Percentiles rank a stretch among this genome's conserved stretches.
These are phyloP conservation scores for Nyleta sp. DNA, from an alignment of 2,888 invertebrate species.

Conservation along the genomic window DNA sequence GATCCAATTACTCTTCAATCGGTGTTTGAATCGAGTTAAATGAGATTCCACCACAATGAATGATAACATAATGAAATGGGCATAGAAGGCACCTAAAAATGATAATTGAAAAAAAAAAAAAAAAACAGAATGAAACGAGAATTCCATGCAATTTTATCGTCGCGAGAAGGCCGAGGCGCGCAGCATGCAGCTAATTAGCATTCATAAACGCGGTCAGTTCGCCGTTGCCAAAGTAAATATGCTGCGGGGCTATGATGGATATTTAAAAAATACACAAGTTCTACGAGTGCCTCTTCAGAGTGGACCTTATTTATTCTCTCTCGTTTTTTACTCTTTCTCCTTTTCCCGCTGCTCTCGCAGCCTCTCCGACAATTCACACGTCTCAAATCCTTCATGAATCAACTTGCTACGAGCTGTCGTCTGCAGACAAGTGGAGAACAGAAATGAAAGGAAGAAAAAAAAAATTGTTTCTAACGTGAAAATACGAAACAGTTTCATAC, in stretches of 20 bases:
- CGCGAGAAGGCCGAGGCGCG: conserved; percentile 49
- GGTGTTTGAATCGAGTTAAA: no score
- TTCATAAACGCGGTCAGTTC: conserved; percentile 73
- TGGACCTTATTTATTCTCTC: conserved; percentile 67
- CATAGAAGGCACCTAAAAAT: neutral
- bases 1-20: no score
- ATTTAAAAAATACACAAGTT: conserved; percentile 67
- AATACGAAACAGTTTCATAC: conserved; percentile 30
- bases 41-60: no score
- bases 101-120: conserved; percentile 8
- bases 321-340: conserved; percentile 39
- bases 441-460: conserved; percentile 51
- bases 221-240: conserved; percentile 70
- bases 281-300: conserved; percentile 61
- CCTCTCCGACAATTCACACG: conserved; percentile 66
- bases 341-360: conserved; percentile 46
- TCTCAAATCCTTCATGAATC: conserved; percentile 60
- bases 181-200: conserved; percentile 73
- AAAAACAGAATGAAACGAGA: conserved; percentile 45
- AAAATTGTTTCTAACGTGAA: conserved; percentile 47
- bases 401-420: conserved; percentile 61
- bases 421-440: conserved; percentile 60
- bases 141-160: conserved; percentile 46
- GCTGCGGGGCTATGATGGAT: conserved; percentile 69
- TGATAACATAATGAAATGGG: no score